Evolutionary conservation across 2,888 invertebrate genomes (phyloP).

Genomic region (Lasius fuliginosus): DNA sequence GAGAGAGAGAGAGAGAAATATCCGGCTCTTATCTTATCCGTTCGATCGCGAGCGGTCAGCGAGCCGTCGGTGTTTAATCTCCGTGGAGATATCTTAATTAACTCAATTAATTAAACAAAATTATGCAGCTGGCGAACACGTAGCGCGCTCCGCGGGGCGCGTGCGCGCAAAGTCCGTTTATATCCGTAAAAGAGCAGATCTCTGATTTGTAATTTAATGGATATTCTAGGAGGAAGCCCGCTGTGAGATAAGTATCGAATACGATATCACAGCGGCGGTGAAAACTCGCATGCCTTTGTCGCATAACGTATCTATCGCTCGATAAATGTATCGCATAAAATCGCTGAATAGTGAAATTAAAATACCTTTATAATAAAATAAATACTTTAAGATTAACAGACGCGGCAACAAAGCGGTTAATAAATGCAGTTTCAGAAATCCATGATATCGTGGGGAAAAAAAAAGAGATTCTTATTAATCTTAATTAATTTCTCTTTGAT

Average conservation of each 20-base stretch:
- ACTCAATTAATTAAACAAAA: constrained; percentile 20
- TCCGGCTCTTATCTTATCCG: background rate
- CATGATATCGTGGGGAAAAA: background rate
- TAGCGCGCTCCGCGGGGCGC: background rate
- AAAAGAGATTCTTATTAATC: background rate
- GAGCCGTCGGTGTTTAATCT: background rate
- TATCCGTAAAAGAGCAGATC: constrained; percentile 28
- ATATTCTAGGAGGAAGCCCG: constrained; percentile 43
- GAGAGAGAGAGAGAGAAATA: background rate
- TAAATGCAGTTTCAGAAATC: background rate
- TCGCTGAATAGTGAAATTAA: constrained; percentile 28
- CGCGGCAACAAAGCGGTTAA: background rate
- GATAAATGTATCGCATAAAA: background rate
- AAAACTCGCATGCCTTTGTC: background rate
- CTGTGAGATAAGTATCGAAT: background rate
- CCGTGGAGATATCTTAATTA: constrained; percentile 35
- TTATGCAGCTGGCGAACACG: background rate
- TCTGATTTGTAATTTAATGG: constrained; percentile 41
- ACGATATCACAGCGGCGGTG: background rate
- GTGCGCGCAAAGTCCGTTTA: background rate
- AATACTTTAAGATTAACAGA: background rate
- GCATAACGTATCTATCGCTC: background rate
- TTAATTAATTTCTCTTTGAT: background rate
- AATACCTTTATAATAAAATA: constrained; percentile 1
- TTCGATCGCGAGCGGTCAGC: constrained; percentile 1